phyloP scores from a whole-genome alignment of 2,797 vertebrate genomes.

The Borostomias antarcticus region DNA sequence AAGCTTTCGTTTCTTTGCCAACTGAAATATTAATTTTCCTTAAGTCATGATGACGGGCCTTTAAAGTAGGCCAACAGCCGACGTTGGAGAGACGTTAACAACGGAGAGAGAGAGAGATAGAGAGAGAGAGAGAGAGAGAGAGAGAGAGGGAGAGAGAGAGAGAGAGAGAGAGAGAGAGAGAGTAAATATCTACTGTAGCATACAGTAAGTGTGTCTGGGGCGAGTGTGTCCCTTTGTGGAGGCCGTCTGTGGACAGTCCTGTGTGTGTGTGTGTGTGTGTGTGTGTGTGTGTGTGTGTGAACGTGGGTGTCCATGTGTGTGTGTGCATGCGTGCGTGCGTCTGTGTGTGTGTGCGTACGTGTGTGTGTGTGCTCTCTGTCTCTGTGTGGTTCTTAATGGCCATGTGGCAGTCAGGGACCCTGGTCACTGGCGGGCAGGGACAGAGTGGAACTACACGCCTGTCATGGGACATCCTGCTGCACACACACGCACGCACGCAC shows the following conservation, averaged over 20 bases:
- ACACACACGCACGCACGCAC: not conserved
- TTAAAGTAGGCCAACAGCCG: slow-evolving; percentile 61
- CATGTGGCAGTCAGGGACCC: not conserved
- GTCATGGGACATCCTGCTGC: slow-evolving; percentile 3
- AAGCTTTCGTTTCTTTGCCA: slow-evolving; percentile 42
- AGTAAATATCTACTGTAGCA: not conserved
- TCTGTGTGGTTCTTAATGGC: slow-evolving; percentile 4
- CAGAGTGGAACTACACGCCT: not conserved
- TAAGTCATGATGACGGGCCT: slow-evolving; percentile 58
- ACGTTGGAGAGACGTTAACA: slow-evolving; percentile 32
- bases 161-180: slow-evolving; percentile 2
- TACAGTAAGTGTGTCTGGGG: slow-evolving; percentile 7
- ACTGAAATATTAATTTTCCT: slow-evolving; percentile 66
- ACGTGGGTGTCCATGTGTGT: not conserved
- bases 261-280: not conserved
- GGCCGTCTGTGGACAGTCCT: not conserved
- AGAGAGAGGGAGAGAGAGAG: slow-evolving; percentile 15
- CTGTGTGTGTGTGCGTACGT: not conserved
- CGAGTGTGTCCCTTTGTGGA: slow-evolving; percentile 1
- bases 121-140: slow-evolving; percentile 10
- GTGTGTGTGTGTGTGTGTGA: not conserved
- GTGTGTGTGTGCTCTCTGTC: not conserved
- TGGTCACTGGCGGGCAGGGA: not conserved
- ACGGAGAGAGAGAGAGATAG: slow-evolving; percentile 8
- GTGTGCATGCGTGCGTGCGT: not conserved